Evolutionary conservation across 2,888 invertebrate genomes (phyloP), one percentile per base, ranked within the genome.

Genomic region (Drosophila infuscata): DNA sequence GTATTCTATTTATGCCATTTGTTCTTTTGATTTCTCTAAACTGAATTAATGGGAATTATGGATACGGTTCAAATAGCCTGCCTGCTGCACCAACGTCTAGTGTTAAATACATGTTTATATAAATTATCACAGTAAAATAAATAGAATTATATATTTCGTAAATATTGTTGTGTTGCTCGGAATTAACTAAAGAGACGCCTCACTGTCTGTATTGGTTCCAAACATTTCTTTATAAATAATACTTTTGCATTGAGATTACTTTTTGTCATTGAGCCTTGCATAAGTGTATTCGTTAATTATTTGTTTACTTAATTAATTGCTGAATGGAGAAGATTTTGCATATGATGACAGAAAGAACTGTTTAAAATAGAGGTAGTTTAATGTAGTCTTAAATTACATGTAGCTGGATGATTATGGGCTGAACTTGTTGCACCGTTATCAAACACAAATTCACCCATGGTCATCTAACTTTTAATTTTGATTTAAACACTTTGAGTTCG

Each of bases 111-210:
- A 61, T 79, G 59, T 70, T 76, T 62, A 78, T 76, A 81, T 72
- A 86, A 86, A 91, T 91, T 90, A 90, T 90, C 90, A 90, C 90
- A 90, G 90, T 90, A 90, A 90, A 83, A 88, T 90, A 90, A 91
- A 84, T 83, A 88, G 60, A 90, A 83, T 76, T 75, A 73, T 72
- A 51, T 75, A 32, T 69, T 59, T 79, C 63, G 66, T 79, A 33
- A 51, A 70, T 62, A 70, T 79, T 79, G 62, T 63, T 74, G 66
- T 67, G 36, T 74, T 62, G 52, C 48, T 71, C 46, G 43, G 72
- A 46, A 51, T 51, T 54, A 69, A 79, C 72, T 76, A 57, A 81
- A 65, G 56, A 65, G 48, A 76, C 64, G 54, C 46, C 53, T 68
- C n/a, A 41, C n/a, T 30, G 35, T 33, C n/a, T 30, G 35, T 33